Conservation (phyloP, 2,113 vertebrate genomes). For the Montifringilla adamsi region DNA sequence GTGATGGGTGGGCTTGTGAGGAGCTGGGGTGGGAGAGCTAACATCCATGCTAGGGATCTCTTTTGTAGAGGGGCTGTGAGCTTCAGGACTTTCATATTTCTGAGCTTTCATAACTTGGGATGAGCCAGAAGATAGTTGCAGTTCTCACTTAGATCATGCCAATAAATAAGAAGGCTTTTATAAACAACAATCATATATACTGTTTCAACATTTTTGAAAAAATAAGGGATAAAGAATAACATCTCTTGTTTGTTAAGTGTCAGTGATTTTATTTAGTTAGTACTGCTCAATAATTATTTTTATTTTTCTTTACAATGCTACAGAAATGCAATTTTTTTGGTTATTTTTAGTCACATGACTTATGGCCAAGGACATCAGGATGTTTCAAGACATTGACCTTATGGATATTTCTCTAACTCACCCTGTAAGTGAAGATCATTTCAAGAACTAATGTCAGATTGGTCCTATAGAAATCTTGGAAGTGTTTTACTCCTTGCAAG, state of each 20-base stretch:
- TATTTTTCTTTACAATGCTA: background rate
- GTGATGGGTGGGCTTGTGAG: background rate
- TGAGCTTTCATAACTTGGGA: background rate
- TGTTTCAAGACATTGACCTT: background rate
- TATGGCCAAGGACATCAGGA: background rate
- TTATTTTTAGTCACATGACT: background rate
- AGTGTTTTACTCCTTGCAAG: background rate
- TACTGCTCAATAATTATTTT: background rate
- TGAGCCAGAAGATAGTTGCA: background rate
- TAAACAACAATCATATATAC: background rate
- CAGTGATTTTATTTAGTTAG: background rate
- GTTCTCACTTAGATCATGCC: background rate
- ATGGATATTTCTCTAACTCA: background rate
- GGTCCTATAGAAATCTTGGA: background rate
- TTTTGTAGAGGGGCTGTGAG: background rate
- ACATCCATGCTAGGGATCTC: background rate
- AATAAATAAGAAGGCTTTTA: background rate
- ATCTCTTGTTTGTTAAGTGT: background rate
- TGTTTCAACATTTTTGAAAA: background rate
- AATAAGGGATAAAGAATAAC: background rate
- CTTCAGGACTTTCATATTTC: background rate
- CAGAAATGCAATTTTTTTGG: background rate
- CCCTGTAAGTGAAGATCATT: background rate
- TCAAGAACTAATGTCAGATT: background rate
- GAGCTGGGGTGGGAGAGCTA: background rate